These are phyloP conservation scores for Chesias legatella DNA, from an alignment of 2,888 invertebrate species.

Conservation along the genomic window DNA sequence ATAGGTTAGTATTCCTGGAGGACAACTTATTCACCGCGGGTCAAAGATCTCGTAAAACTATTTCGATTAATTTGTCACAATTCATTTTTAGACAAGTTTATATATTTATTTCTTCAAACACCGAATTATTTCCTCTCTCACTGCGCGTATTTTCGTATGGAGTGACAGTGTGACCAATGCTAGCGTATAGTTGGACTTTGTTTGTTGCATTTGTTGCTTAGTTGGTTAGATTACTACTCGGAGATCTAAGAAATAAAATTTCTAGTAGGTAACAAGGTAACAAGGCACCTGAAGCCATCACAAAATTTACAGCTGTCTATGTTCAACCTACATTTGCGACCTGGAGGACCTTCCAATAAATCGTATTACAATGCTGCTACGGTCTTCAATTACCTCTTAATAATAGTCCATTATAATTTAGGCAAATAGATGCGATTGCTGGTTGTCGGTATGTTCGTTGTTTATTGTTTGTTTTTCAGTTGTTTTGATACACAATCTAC, in stretches of 20 bases:
- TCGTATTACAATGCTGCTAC: constrained; percentile 26
- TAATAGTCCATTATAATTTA: constrained; percentile 22
- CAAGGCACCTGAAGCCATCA: constrained; percentile 24
- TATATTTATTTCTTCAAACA: too few relatives aligned
- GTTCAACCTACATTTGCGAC: constrained; percentile 26
- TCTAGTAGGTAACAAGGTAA: constrained; percentile 4
- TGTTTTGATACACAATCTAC: constrained; percentile 10
- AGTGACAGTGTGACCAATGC: too few relatives aligned
- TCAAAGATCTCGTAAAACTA: too few relatives aligned
- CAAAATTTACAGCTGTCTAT: constrained; percentile 27
- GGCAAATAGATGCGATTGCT: constrained; percentile 15
- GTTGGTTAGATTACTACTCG: too few relatives aligned
- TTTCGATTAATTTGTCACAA: too few relatives aligned
- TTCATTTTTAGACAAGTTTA: too few relatives aligned
- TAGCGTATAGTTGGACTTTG: too few relatives aligned
- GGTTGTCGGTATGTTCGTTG: constrained; percentile 12
- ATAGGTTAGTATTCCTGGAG: too few relatives aligned
- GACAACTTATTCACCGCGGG: too few relatives aligned
- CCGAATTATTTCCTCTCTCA: too few relatives aligned
- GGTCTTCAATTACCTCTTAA: constrained; percentile 24
- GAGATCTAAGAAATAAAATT: constrained; percentile 6
- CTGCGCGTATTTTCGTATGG: too few relatives aligned
- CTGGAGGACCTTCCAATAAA: constrained; percentile 28
- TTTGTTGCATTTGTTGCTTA: too few relatives aligned
- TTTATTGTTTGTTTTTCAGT: constrained; percentile 17